Evolutionary conservation across 2,888 invertebrate species (phyloP).

Genomic region (Drosophila neotestacea): DNA sequence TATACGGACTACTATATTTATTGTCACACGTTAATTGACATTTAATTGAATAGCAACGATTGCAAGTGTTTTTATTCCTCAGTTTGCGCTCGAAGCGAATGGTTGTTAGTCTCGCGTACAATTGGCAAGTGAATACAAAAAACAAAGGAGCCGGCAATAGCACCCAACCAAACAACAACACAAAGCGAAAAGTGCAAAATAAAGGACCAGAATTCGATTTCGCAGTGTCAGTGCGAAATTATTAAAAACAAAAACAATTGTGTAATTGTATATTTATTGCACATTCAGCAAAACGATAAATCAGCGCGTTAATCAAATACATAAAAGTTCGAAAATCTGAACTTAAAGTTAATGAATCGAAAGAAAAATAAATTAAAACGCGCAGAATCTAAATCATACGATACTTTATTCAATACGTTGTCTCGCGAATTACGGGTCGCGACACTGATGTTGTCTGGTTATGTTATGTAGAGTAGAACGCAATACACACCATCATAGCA

Average conservation of each 20-base stretch:
- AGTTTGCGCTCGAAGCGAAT: slow-evolving; percentile 55
- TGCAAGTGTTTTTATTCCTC: slow-evolving; percentile 64
- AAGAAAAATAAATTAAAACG: slow-evolving; percentile 50
- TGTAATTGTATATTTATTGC: slow-evolving; percentile 19
- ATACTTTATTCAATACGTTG: slow-evolving; percentile 58
- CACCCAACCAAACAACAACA: slow-evolving; percentile 6
- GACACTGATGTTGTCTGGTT: slow-evolving; percentile 70
- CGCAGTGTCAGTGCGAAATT: slow-evolving; percentile 25
- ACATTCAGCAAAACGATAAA: slow-evolving; percentile 14
- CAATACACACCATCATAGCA: slow-evolving; percentile 59
- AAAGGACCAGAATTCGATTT: slow-evolving; percentile 46
- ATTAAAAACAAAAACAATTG: slow-evolving; percentile 23
- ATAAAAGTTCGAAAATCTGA: slow-evolving; percentile 17
- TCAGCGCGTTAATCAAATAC: slow-evolving; percentile 30
- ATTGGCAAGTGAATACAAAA: slow-evolving; percentile 19
- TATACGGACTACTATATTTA: slow-evolving; percentile 47
- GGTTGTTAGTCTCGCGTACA: slow-evolving; percentile 41
- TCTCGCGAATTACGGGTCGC: slow-evolving; percentile 66
- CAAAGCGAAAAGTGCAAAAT: slow-evolving; percentile 16
- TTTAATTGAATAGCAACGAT: slow-evolving; percentile 74
- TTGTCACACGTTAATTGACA: slow-evolving; percentile 81
- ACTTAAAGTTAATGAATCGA: slow-evolving; percentile 25
- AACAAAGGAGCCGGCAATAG: slow-evolving; percentile 62
- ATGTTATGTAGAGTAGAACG: slow-evolving; percentile 77
- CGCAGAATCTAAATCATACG: slow-evolving; percentile 75